A percentile compares a stretch with the other conserved stretches of the same genome.
Evolutionary conservation across 1,140 invertebrate genomes (phyloP).

Genomic region (Diorhabda elongata): DNA sequence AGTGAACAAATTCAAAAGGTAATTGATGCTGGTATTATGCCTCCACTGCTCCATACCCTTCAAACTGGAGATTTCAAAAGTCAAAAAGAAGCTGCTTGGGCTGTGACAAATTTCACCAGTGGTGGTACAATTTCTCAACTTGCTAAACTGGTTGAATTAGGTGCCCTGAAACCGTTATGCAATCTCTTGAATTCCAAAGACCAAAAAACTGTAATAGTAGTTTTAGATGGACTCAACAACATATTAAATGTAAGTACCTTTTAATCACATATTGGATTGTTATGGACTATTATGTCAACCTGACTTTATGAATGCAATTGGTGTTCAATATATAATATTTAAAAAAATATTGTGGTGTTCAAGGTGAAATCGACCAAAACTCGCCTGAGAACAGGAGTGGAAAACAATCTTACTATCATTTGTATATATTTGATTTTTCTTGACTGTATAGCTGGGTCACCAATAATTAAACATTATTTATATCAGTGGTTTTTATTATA

Average conservation of each 20-base stretch:
- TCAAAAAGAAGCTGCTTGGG: slow-evolving; percentile 99
- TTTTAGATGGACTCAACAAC: slow-evolving; percentile 88
- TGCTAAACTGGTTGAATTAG: slow-evolving; percentile 78
- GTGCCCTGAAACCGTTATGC: slow-evolving; percentile 88
- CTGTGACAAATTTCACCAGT: slow-evolving; percentile 96
- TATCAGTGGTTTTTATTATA: too few relatives aligned
- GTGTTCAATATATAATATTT: too few relatives aligned
- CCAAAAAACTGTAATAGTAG: slow-evolving; percentile 73
- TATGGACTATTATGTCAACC: too few relatives aligned
- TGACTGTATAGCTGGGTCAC: too few relatives aligned
- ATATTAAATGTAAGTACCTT: slow-evolving; percentile 57
- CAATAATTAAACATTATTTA: too few relatives aligned
- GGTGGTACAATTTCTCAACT: slow-evolving; percentile 91
- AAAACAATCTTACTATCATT: too few relatives aligned
- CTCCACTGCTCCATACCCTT: slow-evolving; percentile 66
- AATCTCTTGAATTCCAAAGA: slow-evolving; percentile 86
- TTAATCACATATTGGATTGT: background rate
- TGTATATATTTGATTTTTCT: too few relatives aligned
- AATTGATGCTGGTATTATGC: slow-evolving; percentile 89
- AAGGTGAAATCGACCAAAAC: too few relatives aligned
- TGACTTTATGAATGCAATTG: too few relatives aligned
- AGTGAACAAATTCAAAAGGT: slow-evolving; percentile 95
- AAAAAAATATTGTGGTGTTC: too few relatives aligned
- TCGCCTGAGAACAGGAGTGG: too few relatives aligned
- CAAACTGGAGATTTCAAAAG: slow-evolving; percentile 97